A percentile compares a stretch with the other conserved stretches of the same genome.
Evolutionary conservation across 2,888 invertebrate species (phyloP).

Genomic region (Lamellibrachia columna): DNA sequence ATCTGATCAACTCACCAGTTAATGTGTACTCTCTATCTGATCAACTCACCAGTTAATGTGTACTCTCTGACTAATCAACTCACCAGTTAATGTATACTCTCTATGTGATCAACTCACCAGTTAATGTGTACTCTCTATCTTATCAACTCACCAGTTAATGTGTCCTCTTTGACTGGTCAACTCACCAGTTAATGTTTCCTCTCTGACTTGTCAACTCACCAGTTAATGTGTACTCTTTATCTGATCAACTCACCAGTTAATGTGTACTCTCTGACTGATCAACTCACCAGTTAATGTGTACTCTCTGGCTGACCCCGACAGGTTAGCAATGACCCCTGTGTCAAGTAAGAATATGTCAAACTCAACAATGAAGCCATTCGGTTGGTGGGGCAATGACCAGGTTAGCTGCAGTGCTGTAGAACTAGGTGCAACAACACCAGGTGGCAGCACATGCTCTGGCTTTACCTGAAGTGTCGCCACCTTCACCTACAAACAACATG

Average conservation of each 20-base stretch:
- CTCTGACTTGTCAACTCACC: background rate
- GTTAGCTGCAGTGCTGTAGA: conserved; percentile 45
- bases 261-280: background rate
- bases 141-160: background rate
- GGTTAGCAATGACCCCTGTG: conserved; percentile 18
- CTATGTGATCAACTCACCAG: background rate
- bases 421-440: conserved; percentile 44
- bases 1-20: no score
- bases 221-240: no score
- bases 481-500: conserved; percentile 45
- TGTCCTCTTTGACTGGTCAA: background rate
- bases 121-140: background rate
- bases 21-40: no score
- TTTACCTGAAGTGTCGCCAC: conserved; percentile 61
- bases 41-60: no score
- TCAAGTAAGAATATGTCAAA: conserved; percentile 45
- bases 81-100: no score
- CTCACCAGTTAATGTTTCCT: background rate
- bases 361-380: conserved; percentile 58
- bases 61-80: no score
- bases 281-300: conserved; percentile 33
- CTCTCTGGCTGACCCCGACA: conserved; percentile 22
- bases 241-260: background rate
- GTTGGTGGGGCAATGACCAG: conserved; percentile 54
- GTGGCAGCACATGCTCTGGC: conserved; percentile 55